Conservation (phyloP, 1,140 invertebrate genomes). For the Drosophila arawakana region DNA sequence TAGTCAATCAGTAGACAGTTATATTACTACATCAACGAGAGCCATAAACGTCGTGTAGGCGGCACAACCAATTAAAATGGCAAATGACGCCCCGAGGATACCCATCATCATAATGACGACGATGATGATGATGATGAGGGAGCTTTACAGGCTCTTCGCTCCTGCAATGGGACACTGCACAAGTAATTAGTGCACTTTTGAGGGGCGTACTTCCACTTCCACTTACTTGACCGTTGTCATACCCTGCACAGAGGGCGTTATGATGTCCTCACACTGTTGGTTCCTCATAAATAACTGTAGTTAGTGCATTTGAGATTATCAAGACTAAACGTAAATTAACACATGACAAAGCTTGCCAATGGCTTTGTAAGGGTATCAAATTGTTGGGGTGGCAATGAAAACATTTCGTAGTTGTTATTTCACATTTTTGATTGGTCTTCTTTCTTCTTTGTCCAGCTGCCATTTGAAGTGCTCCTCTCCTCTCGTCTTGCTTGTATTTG, state of each 20-base stretch:
- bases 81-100: constrained; percentile 40
- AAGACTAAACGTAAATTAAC: too few relatives aligned
- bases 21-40: constrained; percentile 41
- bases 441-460: constrained; percentile 14
- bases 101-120: constrained; percentile 22
- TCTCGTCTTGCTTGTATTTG: not conserved
- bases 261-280: too few relatives aligned
- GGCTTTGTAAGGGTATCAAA: too few relatives aligned
- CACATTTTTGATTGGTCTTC: constrained; percentile 25
- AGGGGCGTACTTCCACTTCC: constrained; percentile 18
- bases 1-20: constrained; percentile 70
- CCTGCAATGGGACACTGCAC: constrained; percentile 34
- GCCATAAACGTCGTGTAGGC: constrained; percentile 10
- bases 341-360: too few relatives aligned
- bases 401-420: constrained; percentile 32
- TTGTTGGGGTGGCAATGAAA: too few relatives aligned
- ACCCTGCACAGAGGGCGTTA: too few relatives aligned
- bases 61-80: constrained; percentile 37
- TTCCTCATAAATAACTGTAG: too few relatives aligned
- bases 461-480: constrained; percentile 37
- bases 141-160: not conserved
- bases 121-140: not conserved
- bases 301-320: too few relatives aligned
- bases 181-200: constrained; percentile 75
- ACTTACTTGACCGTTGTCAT: constrained; percentile 64